Evolutionary conservation across 2,888 invertebrate genomes (phyloP), one percentile per base, ranked within the genome.

Genomic region (Tetheella fluctuosa): DNA sequence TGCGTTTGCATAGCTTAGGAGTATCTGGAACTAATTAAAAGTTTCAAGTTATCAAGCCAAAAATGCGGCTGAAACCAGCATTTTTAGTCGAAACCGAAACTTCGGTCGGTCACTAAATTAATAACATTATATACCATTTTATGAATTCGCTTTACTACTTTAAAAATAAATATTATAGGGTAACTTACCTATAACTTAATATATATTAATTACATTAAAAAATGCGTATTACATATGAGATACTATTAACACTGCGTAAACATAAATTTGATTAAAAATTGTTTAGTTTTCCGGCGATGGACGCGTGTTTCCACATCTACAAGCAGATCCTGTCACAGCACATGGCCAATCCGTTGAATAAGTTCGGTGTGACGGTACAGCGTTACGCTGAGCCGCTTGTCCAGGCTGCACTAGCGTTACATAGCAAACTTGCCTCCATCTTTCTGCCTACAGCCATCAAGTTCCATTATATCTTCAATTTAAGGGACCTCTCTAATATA

Each of bases 371-470:
- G 0, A 57, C 80, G 0, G 94, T 97, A 0, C 90, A 93, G 63
- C 95, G 95, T 68, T 90, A 95, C 55, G 89, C 94, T 0, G 94
- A 94, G 30, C 81, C 90, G 0, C 74, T 98, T 13, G 95, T 98
- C 0, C 88, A 93, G 15, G 95, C 96, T 0, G 97, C 98, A 0
- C 91, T 98, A 7, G 88, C 92, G 1, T 90, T 98, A 25, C 99
- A 99, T 84, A 92, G 93, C 53, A 97, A 96, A 84, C 94, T 98
- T 10, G 89, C 95, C 0, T 83, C 95, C 2, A 94, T 94, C 0
- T 99, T 99, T 89, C 91, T 99, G 67, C 99, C 99, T 0, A 99
- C 99, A 0, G 98, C 98, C 23, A 94, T 97, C 70, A 99, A 98
- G 89, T 99, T 99, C 85, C 99, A 99, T 85, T 99, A 99, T 80